A percentile compares a stretch with the other conserved stretches of the same genome.
These are phyloP conservation scores for Perccottus glenii DNA, from an alignment of 2,113 vertebrate species.

Conservation along the genomic window DNA sequence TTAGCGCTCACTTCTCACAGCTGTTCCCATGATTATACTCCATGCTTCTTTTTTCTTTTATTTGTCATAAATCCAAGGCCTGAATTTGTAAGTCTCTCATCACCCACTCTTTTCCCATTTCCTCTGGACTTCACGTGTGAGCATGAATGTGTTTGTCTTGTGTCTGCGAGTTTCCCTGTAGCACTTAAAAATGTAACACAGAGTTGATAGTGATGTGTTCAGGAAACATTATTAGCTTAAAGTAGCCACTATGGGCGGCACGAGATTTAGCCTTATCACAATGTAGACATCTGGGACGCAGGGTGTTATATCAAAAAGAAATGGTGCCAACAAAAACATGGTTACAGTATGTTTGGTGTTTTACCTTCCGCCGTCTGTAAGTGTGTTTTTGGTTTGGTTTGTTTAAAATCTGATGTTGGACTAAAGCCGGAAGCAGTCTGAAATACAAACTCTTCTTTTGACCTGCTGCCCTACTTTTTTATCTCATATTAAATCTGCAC, in stretches of 20 bases:
- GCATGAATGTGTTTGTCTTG: not conserved
- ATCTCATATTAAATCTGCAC: not conserved
- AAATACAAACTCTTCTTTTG: slow-evolving; percentile 31
- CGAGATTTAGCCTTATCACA: slow-evolving; percentile 41
- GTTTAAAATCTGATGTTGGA: slow-evolving; percentile 43
- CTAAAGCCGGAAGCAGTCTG: slow-evolving; percentile 29
- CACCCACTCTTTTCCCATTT: slow-evolving; percentile 6
- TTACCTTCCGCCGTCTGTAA: slow-evolving; percentile 28
- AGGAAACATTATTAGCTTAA: slow-evolving; percentile 39
- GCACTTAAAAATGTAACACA: slow-evolving; percentile 20
- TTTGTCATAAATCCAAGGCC: not conserved
- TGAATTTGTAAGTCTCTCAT: slow-evolving; percentile 2
- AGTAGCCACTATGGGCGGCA: slow-evolving; percentile 20
- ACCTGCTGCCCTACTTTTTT: slow-evolving; percentile 40
- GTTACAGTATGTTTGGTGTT: slow-evolving; percentile 50
- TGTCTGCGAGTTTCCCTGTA: slow-evolving; percentile 2
- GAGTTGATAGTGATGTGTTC: slow-evolving; percentile 32
- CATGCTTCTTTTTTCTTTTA: not conserved
- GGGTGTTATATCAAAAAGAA: slow-evolving; percentile 41
- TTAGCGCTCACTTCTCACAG: slow-evolving; percentile 41
- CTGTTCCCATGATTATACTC: slow-evolving; percentile 36
- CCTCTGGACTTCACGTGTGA: not conserved
- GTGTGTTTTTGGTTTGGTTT: slow-evolving; percentile 39
- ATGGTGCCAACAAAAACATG: slow-evolving; percentile 45
- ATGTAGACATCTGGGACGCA: slow-evolving; percentile 40